Percentiles rank a stretch among this genome's conserved stretches.
Evolutionary conservation across 2,888 invertebrate species (phyloP).

Genomic region (Operophtera brumata): DNA sequence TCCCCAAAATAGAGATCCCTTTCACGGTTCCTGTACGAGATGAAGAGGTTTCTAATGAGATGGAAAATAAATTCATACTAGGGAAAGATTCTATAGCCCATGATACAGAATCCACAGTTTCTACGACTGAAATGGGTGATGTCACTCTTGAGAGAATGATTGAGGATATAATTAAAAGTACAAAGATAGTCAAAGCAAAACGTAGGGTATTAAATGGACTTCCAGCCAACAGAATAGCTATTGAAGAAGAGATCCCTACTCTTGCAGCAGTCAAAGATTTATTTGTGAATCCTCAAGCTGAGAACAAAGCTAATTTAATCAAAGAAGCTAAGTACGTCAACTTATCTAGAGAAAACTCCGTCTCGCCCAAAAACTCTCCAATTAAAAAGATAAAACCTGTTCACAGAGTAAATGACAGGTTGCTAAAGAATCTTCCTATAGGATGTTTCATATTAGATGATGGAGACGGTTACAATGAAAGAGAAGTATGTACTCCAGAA

Average conservation of each 20-base stretch:
- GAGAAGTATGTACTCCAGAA: conserved; percentile 75
- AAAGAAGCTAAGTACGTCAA: conserved; percentile 72
- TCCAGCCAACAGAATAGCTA: conserved; percentile 33
- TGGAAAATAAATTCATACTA: conserved; percentile 76
- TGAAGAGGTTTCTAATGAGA: conserved; percentile 72
- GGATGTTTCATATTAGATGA: conserved; percentile 74
- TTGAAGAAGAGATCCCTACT: conserved; percentile 56
- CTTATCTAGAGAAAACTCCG: conserved; percentile 69
- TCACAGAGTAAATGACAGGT: conserved; percentile 61
- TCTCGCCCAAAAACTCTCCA: conserved; percentile 67
- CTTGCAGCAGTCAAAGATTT: conserved; percentile 61
- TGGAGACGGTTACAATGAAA: conserved; percentile 72
- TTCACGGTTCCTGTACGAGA: conserved; percentile 65
- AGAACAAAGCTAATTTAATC: conserved; percentile 66
- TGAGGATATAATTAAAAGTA: conserved; percentile 82
- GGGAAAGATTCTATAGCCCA: conserved; percentile 60
- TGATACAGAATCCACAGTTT: conserved; percentile 69
- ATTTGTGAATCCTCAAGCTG: conserved; percentile 68
- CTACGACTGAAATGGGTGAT: conserved; percentile 78
- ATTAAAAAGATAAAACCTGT: conserved; percentile 59
- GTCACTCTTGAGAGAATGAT: conserved; percentile 81
- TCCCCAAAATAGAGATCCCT: conserved; percentile 73
- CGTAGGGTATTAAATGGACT: conserved; percentile 59
- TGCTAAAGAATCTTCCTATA: conserved; percentile 69
- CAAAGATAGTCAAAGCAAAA: conserved; percentile 72